Base-by-base conservation (phyloP, 2,888 invertebrate species). In the Atrina japonica region DNA sequence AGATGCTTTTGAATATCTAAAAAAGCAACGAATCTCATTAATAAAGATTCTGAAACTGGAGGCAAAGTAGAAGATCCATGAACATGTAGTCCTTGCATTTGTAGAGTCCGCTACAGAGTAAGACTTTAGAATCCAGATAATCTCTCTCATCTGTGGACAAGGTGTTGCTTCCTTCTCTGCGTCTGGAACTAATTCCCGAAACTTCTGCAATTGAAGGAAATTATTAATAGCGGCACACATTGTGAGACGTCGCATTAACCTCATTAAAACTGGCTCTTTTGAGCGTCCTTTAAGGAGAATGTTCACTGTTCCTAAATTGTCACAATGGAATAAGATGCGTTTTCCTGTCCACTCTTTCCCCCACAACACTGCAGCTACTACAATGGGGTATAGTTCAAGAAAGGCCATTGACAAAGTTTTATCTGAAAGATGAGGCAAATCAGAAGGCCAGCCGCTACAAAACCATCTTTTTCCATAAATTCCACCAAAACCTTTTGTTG, bases 311-410 rank as follows among this genome's bases (percentile, higher is more conserved):
- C 52, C 64, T 40, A 27, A 14, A 21, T 70, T 70, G 21, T 64
- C 69, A 64, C 69, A 64, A 25, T 40, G 29, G 45, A 64, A 64
- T 18, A 63, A 18, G 5, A 63, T 55, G 3, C 56, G 7, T 47
- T 61, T 43, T 16, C 27, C 6, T 7, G 40, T 11, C 63, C 47
- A 64, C 25, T 25, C 21, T n/a, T 56, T 41, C 16, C 69, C 64
- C 64, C 69, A 70, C 7, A 70, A n/a, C 14, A 70, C 7, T 11
- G 64, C 49, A 6, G 64, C 69, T 9, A 64, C 45, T 0, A 64
- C 52, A n/a, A 70, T 70, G 6, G 58, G 64, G 23, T 64, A 70
- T 43, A 70, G 21, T 35, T 69, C 69, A 23, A 16, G 6, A 11
- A 63, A 63, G 1, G 64, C 69, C 29, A 69, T 69, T 1, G 69